Evolutionary conservation across 2,888 invertebrate genomes (phyloP), one percentile per base, ranked within the genome.

Genomic region (Cerastoderma edule): DNA sequence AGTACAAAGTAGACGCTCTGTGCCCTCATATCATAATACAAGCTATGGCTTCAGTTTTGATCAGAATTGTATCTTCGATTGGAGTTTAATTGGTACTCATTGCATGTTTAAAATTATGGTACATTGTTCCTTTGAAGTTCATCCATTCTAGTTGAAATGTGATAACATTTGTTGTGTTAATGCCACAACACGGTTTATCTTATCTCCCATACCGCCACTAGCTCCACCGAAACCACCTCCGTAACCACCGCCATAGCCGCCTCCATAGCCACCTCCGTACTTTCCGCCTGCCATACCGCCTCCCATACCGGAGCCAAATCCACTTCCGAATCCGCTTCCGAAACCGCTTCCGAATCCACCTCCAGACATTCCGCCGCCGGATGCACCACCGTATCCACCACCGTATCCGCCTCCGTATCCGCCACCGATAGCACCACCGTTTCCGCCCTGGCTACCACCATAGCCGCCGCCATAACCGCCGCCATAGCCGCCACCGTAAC

Each of bases 321-420:
- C 64, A 27, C 70, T 64, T 0, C 35, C 50, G 35, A 39, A 60
- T 6, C 67, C 64, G 10, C 53, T 56, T 22, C 71, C 64, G 6
- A n/a, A 39, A 8, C 71, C 71, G 30, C 64, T 56, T 1, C 67
- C 66, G 16, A 10, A 33, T 2, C 71, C 71, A 33, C 71, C 65
- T n/a, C 65, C 64, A 28, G 28, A n/a, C n/a, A n/a, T 28, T 5
- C 65, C 64, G 28, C 64, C 44, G 19, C 72, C 72, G 5, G 13
- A 2, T 1, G 63, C 70, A 19, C 71, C 44, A 2, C 63, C 50
- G 24, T 19, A 22, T 24, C 33, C 60, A 5, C 60, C 60, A 4
- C 53, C 66, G 6, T 53, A 30, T 32, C 66, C 48, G 8, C 66
- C 48, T 8, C 53, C 66, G 30, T 33, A 50, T 22, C 53, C 32